Base-by-base conservation (phyloP, 1,140 invertebrate species). In the Diabrotica virgifera region DNA sequence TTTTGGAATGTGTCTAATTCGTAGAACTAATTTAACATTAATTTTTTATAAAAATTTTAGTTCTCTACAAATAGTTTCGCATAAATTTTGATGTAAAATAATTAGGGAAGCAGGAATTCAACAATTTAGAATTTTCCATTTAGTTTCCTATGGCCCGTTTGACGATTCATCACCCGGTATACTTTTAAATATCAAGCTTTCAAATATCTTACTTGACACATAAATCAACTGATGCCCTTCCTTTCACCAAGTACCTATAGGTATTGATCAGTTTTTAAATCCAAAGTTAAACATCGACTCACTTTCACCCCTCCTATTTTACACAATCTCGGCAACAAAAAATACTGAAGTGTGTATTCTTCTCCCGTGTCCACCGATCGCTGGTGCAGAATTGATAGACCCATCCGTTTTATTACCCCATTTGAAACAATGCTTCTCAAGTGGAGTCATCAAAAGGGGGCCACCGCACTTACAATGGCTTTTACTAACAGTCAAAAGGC, bases 401-500 rank as follows among this genome's bases (percentile, higher is more conserved):
- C n/a, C 40, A 46, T 58, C 52, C 62, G 63, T 67, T 67, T 67
- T 67, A 67, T 67, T 63, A 58, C 62, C 58, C 62, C 65, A 67
- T 67, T 67, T 67, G 65, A 67, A 67, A 67, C 65, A 67, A 67
- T 67, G 62, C 61, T 64, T n/a, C 14, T 67, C 55, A 56, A 67
- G 59, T 59, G 65, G 59, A 66, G 61, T 53, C 56, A 63, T 64
- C 62, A 64, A 67, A 67, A 63, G 62, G 61, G 65, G 56, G 61
- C 50, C 35, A 6, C 14, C 13, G 9, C 13, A 24, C 14, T 52
- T 14, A 24, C n/a, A 13, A 60, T 13, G 10, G 59, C 59, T 60
- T 52, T 60, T 52, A 57, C 36, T 57, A 7, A 36, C 55, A 57
- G 36, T 57, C 55, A 36, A 11, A 55, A 57, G 55, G 55, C 55